Base-by-base conservation (phyloP, 2,888 invertebrate species). In the Omphaloscelis lunosa region DNA sequence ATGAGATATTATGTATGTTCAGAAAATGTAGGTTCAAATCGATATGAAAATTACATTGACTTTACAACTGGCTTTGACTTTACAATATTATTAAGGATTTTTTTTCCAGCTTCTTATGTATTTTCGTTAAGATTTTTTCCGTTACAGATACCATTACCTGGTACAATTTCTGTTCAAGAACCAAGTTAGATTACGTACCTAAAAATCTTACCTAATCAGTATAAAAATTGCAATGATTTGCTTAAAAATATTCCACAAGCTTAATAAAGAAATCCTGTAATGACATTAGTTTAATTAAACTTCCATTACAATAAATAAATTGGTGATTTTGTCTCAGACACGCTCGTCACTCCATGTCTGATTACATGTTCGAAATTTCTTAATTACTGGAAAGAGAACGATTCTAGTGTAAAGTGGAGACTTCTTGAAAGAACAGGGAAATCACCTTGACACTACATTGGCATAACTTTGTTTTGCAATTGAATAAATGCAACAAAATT, bases 381-480 rank as follows among this genome's bases (percentile, higher is more conserved):
- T 45, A 45, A 45, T 15, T 45, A 45, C 15, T 15, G 51, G 39
- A 56, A 79, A 41, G n/a, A 63, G 8, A 15, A 62, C n/a, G 2
- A 41, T 34, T 41, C 9, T 58, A 58, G 7, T 63, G 53, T 51
- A 29, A 34, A 27, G 11, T n/a, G 0, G 6, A n/a, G n/a, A 59
- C 15, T 29, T 48, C 48, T 59, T 59, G 51, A 51, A 58, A 63
- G 12, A 48, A 39, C 34, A 41, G 39, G 39, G 51, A 56, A 56
- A 76, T 59, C 29, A 65, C 39, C 8, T 29, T 34, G n/a, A 61
- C 15, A 58, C 9, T 12, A 39, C 56, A 53, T 34, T 23, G 34
- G 17, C 69, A 63, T 27, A 7, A 17, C 27, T 63, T 65, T 73
- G 45, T 80, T 73, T 39, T 20, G 34, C 58, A 51, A 53, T 65